Evolutionary conservation across 2,113 vertebrate species (phyloP).

Genomic region (Stegastes partitus): DNA sequence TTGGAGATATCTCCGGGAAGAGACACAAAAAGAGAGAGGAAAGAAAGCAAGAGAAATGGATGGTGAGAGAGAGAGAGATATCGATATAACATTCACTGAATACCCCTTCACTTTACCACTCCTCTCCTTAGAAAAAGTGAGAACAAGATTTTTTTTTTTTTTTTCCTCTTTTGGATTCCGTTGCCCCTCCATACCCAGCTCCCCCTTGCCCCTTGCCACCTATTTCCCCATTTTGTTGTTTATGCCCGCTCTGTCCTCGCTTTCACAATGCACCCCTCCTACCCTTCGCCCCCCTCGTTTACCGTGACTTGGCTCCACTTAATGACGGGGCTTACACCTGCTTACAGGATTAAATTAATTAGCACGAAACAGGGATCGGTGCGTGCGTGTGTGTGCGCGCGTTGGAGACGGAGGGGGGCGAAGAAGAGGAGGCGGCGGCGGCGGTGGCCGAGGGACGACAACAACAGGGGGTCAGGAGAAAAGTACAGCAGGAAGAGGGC

Average conservation of each 20-base stretch:
- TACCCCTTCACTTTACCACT: slow-evolving; percentile 47
- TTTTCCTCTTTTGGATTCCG: slow-evolving; percentile 37
- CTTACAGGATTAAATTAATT: slow-evolving; percentile 91
- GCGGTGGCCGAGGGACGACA: slow-evolving; percentile 57
- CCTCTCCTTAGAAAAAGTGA: slow-evolving; percentile 36
- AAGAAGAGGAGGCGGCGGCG: slow-evolving; percentile 68
- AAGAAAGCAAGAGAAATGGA: slow-evolving; percentile 57
- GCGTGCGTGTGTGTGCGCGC: slow-evolving; percentile 55
- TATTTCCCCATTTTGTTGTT: slow-evolving; percentile 74
- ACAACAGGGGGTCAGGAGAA: slow-evolving; percentile 73
- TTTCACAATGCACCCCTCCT: slow-evolving; percentile 78
- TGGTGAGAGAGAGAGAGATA: slow-evolving; percentile 58
- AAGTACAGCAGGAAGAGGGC: slow-evolving; percentile 76
- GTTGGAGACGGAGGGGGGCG: slow-evolving; percentile 44
- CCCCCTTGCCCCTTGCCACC: slow-evolving; percentile 74
- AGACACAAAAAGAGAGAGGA: slow-evolving; percentile 69
- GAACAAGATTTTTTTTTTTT: slow-evolving; percentile 38
- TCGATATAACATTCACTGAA: slow-evolving; percentile 67
- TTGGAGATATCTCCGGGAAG: slow-evolving; percentile 70
- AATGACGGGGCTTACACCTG: slow-evolving; percentile 89
- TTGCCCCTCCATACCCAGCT: slow-evolving; percentile 37
- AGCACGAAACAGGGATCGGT: slow-evolving; percentile 84
- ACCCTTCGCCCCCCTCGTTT: slow-evolving; percentile 72
- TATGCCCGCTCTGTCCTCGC: slow-evolving; percentile 63
- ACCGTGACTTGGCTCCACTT: slow-evolving; percentile 80